Base-by-base conservation (phyloP, 2,113 vertebrate genomes). In the Camelus dromedarius region DNA sequence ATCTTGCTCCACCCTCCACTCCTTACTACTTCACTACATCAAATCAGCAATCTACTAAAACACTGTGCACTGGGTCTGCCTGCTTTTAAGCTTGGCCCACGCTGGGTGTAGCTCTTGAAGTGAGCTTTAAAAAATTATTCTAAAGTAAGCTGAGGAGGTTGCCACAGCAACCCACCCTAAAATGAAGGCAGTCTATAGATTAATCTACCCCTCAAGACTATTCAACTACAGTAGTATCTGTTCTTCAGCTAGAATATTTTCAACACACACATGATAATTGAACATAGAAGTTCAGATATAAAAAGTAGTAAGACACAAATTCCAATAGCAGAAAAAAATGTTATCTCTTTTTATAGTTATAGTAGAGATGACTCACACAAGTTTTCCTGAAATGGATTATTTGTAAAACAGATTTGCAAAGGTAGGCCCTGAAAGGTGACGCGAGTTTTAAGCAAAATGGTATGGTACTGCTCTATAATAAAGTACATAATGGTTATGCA, bases 111-210 rank as follows among this genome's bases (percentile, higher is more conserved):
- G 98, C 42, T 98, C 98, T 98, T 99, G 98, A 98, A 99, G 98
- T 98, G 96, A 98, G 98, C 98, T 99, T 99, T 98, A 98, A 98
- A 98, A 98, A 98, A 98, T 98, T 98, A 98, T 98, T 98, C 98
- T 98, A 98, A 98, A 98, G 98, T 98, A 98, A 99, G 97, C 98
- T 98, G 98, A 98, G 98, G 98, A 0, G 98, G 98, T 98, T 99
- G 98, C 98, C 98, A 99, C 98, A 99, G 98, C 98, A 99, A 99
- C 98, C 97, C 98, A 99, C 98, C 98, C 98, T 98, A 98, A 98
- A 98, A 98, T 98, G 98, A 98, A 99, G 98, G 64, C 95, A 99
- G 98, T 97, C 98, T 98, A 98, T 98, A 98, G 98, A 98, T 99
- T 99, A 98, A 98, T 99, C 98, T 99, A 98, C 98, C 98, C 98